phyloP scores from a whole-genome alignment of 2,888 invertebrate species.

The Hermaeophaga mercurialis region DNA sequence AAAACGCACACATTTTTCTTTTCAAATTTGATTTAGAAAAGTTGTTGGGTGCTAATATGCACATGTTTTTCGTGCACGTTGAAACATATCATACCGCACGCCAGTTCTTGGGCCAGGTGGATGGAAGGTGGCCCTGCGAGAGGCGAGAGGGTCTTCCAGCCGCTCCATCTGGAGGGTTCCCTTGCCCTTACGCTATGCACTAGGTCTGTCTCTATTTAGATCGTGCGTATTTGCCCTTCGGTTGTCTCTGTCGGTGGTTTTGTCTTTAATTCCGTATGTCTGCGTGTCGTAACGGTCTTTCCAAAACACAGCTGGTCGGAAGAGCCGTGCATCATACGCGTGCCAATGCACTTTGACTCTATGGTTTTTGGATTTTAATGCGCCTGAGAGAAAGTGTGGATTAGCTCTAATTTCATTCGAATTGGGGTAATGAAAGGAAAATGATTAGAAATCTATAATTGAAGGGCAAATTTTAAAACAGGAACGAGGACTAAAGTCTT shows the following conservation, averaged over 20 bases:
- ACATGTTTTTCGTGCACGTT: slow-evolving; percentile 21
- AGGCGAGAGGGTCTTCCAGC: slow-evolving; percentile 3
- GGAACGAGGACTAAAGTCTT: too few relatives aligned
- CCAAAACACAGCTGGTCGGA: slow-evolving; percentile 43
- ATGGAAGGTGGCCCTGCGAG: slow-evolving; percentile 33
- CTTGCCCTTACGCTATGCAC: slow-evolving; percentile 21
- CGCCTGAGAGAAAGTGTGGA: too few relatives aligned
- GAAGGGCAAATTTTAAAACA: too few relatives aligned
- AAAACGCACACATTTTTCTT: too few relatives aligned
- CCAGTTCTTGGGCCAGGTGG: slow-evolving; percentile 40
- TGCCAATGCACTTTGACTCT: slow-evolving; percentile 37
- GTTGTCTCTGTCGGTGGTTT: slow-evolving; percentile 1
- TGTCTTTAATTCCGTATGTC: slow-evolving; percentile 8
- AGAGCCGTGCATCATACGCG: slow-evolving; percentile 29
- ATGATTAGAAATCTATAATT: too few relatives aligned
- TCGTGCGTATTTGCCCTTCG: neutral
- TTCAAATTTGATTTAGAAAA: too few relatives aligned
- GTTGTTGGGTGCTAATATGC: too few relatives aligned
- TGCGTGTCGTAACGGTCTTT: slow-evolving; percentile 46
- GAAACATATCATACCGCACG: slow-evolving; percentile 21
- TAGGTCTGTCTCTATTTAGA: neutral
- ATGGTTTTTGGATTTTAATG: slow-evolving; percentile 9
- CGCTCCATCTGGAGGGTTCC: slow-evolving; percentile 39
- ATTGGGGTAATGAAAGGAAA: too few relatives aligned
- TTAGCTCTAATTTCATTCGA: too few relatives aligned